Conservation (phyloP, 2,113 vertebrate genomes). For the Syngnathus scovelli region DNA sequence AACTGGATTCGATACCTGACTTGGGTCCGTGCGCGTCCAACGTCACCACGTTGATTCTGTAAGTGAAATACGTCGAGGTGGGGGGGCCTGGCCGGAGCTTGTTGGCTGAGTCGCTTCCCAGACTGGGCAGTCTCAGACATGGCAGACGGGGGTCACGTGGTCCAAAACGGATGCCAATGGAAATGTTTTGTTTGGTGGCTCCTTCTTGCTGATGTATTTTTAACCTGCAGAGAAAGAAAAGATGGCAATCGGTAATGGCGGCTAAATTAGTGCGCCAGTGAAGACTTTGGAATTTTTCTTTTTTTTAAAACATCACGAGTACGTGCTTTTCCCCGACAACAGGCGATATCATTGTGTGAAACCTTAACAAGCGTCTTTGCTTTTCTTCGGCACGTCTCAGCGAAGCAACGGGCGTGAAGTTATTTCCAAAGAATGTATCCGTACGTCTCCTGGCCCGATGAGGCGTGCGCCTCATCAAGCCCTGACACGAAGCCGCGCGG, state of each 20-base stretch:
- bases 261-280: background rate
- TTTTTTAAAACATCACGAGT: background rate
- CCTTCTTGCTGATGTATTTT: slow-evolving; percentile 42
- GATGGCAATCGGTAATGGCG: background rate
- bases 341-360: slow-evolving; percentile 41
- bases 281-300: too few species aligned
- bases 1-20: slow-evolving; percentile 80
- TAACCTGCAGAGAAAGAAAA: slow-evolving; percentile 22
- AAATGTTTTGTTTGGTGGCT: slow-evolving; percentile 38
- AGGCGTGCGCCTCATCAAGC: slow-evolving; percentile 50
- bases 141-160: slow-evolving; percentile 49
- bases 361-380: slow-evolving; percentile 42
- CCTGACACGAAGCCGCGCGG: slow-evolving; percentile 36
- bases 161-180: slow-evolving; percentile 52
- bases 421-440: slow-evolving; percentile 47
- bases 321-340: slow-evolving; percentile 21
- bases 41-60: slow-evolving; percentile 85
- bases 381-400: slow-evolving; percentile 34
- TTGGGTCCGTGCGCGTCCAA: slow-evolving; percentile 78
- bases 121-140: slow-evolving; percentile 46
- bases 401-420: slow-evolving; percentile 27
- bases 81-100: background rate
- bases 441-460: slow-evolving; percentile 24
- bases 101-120: slow-evolving; percentile 47
- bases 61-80: slow-evolving; percentile 67